Evolutionary conservation across 1,140 invertebrate species (phyloP).

Genomic region (Drosophila ironensis): DNA sequence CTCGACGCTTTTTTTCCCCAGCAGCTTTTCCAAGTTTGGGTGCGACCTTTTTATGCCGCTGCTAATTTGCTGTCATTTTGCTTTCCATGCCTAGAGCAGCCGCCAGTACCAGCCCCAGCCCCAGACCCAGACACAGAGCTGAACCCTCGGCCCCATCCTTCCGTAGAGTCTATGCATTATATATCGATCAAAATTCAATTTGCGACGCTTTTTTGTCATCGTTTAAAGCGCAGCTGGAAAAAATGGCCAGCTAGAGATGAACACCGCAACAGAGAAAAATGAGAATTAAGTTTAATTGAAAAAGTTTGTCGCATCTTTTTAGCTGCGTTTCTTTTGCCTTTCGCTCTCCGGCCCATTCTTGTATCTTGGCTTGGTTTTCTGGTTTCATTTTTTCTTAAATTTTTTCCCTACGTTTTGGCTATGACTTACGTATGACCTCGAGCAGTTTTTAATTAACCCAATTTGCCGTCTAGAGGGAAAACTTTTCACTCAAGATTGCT

Average conservation of each 20-base stretch:
- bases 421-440: slow-evolving; percentile 63
- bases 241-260: slow-evolving; percentile 24
- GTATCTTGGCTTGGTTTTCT: slow-evolving; percentile 22
- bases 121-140: not conserved
- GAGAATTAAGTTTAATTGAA: slow-evolving; percentile 76
- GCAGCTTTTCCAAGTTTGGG: slow-evolving; percentile 38
- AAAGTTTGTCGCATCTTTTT: slow-evolving; percentile 74
- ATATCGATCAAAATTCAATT: slow-evolving; percentile 80
- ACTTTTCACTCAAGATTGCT: slow-evolving; percentile 57
- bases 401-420: slow-evolving; percentile 20
- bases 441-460: slow-evolving; percentile 78
- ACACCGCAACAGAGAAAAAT: slow-evolving; percentile 2
- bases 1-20: not conserved
- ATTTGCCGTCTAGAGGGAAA: slow-evolving; percentile 63
- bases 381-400: not conserved
- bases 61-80: slow-evolving; percentile 78
- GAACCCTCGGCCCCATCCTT: not conserved
- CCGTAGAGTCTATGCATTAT: slow-evolving; percentile 54
- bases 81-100: slow-evolving; percentile 50
- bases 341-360: slow-evolving; percentile 7
- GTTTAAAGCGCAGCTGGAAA: slow-evolving; percentile 46
- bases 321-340: slow-evolving; percentile 28
- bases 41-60: slow-evolving; percentile 53
- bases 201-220: slow-evolving; percentile 69
- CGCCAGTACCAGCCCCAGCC: too few relatives aligned